phyloP scores from a whole-genome alignment of 2,113 vertebrate genomes.

The Grammomys dolichurus region DNA sequence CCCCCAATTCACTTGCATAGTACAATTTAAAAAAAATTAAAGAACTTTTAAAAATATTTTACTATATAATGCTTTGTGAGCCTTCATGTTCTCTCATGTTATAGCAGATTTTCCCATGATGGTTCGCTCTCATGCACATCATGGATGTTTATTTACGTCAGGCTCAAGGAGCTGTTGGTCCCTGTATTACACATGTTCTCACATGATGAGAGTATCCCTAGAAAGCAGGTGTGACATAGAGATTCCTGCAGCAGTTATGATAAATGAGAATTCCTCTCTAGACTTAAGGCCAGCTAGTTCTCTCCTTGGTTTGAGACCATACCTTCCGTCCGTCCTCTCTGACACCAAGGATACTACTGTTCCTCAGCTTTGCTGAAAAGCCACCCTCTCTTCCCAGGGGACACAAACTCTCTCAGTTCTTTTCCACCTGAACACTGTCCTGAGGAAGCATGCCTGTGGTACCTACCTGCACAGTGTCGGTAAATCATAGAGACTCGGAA shows the following conservation, averaged over 20 bases:
- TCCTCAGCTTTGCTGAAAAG: conserved; percentile 53
- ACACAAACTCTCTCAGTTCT: not conserved
- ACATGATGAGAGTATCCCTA: not conserved
- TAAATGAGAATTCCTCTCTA: not conserved
- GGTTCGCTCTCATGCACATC: not conserved
- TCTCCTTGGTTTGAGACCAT: not conserved
- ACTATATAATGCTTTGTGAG: conserved; percentile 59
- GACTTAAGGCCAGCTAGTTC: not conserved
- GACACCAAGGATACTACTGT: not conserved
- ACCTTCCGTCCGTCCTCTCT: not conserved
- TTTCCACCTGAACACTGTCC: conserved; percentile 1
- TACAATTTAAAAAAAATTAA: not conserved
- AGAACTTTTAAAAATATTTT: conserved; percentile 43
- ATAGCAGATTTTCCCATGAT: not conserved
- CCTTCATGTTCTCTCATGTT: not conserved
- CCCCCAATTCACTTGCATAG: conserved; percentile 9
- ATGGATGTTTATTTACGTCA: not conserved
- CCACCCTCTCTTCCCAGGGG: not conserved
- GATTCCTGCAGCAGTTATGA: not conserved
- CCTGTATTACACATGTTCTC: not conserved
- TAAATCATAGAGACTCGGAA: not conserved
- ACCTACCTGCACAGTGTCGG: not conserved
- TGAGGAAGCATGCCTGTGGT: not conserved
- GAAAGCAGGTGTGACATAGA: not conserved
- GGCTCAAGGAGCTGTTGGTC: not conserved